phyloP scores from a whole-genome alignment of 1,140 invertebrate genomes.

The Psilanteris sp. region DNA sequence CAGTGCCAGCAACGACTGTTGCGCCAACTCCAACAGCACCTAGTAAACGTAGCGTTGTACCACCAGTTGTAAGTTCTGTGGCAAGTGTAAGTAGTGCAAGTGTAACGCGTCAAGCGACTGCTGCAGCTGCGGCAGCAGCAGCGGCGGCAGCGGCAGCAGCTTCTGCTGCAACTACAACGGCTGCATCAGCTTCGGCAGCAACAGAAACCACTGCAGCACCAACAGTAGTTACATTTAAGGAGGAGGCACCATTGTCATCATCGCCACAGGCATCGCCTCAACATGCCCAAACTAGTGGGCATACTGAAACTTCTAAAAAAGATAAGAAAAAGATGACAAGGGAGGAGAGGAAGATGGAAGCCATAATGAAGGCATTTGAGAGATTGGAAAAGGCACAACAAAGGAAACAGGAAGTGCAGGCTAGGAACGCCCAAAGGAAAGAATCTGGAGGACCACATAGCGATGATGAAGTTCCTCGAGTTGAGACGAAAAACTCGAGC shows the following conservation, averaged over 20 bases:
- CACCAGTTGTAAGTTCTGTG: constrained; percentile 22
- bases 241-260: constrained; percentile 68
- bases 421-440: constrained; percentile 81
- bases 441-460: constrained; percentile 78
- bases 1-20: constrained; percentile 59
- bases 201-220: constrained; percentile 2
- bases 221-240: constrained; percentile 1
- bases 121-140: constrained; percentile 63
- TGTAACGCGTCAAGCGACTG: constrained; percentile 67
- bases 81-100: constrained; percentile 7
- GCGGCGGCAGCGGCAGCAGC: constrained; percentile 23
- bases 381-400: constrained; percentile 89
- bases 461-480: constrained; percentile 75
- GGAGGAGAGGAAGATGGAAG: constrained; percentile 97
- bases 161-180: constrained; percentile 1
- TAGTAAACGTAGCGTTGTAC: constrained; percentile 69
- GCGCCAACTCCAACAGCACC: constrained; percentile 34
- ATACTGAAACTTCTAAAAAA: constrained; percentile 79
- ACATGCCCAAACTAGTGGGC: constrained; percentile 66
- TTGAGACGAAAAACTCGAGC: constrained; percentile 65
- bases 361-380: constrained; percentile 95
- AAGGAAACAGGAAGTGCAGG: constrained; percentile 86
- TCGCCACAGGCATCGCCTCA: constrained; percentile 72
- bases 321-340: constrained; percentile 87
- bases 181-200: constrained; percentile 60